A percentile compares a stretch with the other conserved stretches of the same genome.
Evolutionary conservation across 2,797 vertebrate species (phyloP).

Genomic region (Distichodus sexfasciatus): DNA sequence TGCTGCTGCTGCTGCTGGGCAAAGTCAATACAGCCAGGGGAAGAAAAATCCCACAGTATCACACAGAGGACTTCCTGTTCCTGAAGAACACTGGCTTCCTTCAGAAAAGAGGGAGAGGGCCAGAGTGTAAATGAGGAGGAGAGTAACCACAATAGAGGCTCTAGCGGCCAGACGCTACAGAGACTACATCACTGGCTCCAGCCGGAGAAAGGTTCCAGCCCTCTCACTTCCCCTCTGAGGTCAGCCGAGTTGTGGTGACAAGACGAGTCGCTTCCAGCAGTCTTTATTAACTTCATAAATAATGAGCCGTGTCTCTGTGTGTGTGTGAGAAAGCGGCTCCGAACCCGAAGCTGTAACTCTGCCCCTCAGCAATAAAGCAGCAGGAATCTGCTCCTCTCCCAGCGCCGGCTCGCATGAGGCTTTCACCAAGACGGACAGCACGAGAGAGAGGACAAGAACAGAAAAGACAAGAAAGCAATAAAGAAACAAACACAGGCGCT

Average conservation of each 20-base stretch:
- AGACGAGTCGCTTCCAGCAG: constrained; percentile 32
- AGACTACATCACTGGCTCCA: constrained; percentile 22
- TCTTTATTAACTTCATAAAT: constrained; percentile 57
- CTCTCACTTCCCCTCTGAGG: constrained; percentile 30
- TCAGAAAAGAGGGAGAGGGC: constrained; percentile 2
- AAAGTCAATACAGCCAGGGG: constrained; percentile 26
- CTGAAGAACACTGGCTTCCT: not conserved
- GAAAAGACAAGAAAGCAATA: not conserved
- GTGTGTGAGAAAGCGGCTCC: constrained; percentile 12
- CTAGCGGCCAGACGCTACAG: not conserved
- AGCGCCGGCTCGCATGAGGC: not conserved
- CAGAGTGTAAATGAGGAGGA: constrained; percentile 17
- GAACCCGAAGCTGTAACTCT: constrained; percentile 25
- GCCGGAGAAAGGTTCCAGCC: constrained; percentile 21
- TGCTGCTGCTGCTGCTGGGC: constrained; percentile 13
- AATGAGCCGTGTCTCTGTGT: no score
- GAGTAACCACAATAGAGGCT: constrained; percentile 13
- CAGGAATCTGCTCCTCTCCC: constrained; percentile 14
- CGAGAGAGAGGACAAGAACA: not conserved
- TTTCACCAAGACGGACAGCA: not conserved
- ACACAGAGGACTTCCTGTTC: constrained; percentile 34
- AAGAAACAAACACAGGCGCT: no score
- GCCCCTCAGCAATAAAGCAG: constrained; percentile 48
- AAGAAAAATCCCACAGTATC: constrained; percentile 7
- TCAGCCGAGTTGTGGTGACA: constrained; percentile 25